These are phyloP conservation scores for Sinocyclocheilus maitianheensis DNA, from an alignment of 2,113 vertebrate genomes.

Conservation along the genomic window DNA sequence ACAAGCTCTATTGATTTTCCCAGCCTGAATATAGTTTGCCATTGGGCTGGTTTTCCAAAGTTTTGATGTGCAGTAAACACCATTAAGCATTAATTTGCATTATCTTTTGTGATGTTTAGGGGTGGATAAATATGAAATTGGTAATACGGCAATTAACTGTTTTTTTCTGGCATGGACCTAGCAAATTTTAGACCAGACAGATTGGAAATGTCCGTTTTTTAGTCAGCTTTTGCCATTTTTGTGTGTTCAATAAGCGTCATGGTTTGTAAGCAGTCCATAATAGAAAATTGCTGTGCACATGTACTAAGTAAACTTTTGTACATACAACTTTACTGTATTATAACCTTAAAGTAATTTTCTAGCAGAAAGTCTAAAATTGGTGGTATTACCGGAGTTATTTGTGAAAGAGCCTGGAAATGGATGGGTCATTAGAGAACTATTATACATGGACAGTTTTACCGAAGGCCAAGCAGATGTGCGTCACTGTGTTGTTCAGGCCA, in stretches of 20 bases:
- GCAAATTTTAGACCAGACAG: not conserved
- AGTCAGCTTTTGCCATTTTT: no score
- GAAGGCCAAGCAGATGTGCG: not conserved
- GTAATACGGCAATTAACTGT: not conserved
- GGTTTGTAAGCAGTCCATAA: no score
- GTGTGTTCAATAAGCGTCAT: no score
- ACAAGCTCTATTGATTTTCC: conserved; percentile 14
- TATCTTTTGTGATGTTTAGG: not conserved
- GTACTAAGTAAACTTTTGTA: not conserved
- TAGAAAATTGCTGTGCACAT: no score
- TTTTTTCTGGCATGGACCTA: not conserved
- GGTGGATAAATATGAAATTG: not conserved
- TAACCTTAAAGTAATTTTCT: not conserved
- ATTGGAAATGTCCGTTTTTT: not conserved
- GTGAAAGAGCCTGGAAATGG: conserved; percentile 25
- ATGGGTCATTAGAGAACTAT: not conserved
- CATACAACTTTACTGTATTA: not conserved
- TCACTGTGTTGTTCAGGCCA: not conserved
- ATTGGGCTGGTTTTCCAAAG: not conserved
- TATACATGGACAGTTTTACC: not conserved
- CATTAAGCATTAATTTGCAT: not conserved
- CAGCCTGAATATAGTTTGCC: conserved; percentile 20
- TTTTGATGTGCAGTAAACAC: not conserved
- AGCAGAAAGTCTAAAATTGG: not conserved
- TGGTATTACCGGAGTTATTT: conserved; percentile 24